A percentile compares a stretch with the other conserved stretches of the same genome.
phyloP scores from a whole-genome alignment of 2,888 invertebrate genomes.

The Bembecia ichneumoniformis region DNA sequence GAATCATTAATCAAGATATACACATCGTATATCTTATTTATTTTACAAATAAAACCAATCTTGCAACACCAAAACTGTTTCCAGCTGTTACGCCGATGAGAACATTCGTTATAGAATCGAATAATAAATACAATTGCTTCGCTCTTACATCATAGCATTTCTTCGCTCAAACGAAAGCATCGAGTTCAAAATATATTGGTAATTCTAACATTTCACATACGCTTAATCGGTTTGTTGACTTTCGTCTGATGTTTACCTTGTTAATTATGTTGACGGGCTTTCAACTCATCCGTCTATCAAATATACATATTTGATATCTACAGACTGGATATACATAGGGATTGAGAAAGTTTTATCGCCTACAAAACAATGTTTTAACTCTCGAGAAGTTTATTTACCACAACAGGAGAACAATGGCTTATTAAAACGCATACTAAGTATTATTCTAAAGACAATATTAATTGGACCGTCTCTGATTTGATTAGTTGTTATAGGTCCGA shows the following conservation, averaged over 20 bases:
- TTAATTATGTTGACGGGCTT: slow-evolving; percentile 13
- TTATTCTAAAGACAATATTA: too few relatives aligned
- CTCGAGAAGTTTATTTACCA: too few relatives aligned
- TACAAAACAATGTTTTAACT: too few relatives aligned
- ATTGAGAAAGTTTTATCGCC: too few relatives aligned
- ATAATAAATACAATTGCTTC: not conserved
- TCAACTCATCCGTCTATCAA: not conserved
- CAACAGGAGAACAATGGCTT: too few relatives aligned
- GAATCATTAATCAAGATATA: too few relatives aligned
- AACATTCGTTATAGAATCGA: not conserved
- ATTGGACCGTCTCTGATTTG: too few relatives aligned
- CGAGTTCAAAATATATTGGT: not conserved
- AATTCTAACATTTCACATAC: not conserved
- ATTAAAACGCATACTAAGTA: too few relatives aligned
- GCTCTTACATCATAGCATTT: not conserved
- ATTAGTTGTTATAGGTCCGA: too few relatives aligned
- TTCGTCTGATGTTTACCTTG: slow-evolving; percentile 10
- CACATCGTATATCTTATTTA: not conserved
- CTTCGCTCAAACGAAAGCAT: not conserved
- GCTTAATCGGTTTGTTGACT: slow-evolving; percentile 5
- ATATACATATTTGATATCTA: not conserved
- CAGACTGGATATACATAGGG: too few relatives aligned
- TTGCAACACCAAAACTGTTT: not conserved
- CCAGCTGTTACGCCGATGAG: not conserved
- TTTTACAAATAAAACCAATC: not conserved